Evolutionary conservation across 2,797 vertebrate genomes (phyloP).

Genomic region (Enteromius trimaculatus): DNA sequence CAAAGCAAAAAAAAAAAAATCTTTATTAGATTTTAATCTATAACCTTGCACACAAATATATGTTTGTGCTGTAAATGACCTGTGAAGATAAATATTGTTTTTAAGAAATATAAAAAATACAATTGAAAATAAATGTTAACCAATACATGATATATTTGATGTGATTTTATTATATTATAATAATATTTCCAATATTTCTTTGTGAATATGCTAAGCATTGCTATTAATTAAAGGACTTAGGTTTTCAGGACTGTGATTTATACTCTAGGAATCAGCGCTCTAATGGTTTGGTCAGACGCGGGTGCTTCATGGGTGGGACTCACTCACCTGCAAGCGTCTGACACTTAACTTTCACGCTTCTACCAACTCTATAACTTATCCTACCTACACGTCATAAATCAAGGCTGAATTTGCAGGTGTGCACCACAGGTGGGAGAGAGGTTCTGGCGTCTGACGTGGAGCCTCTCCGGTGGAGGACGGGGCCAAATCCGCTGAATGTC

Average conservation of each 20-base stretch:
- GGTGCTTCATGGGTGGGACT: neutral
- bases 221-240: neutral
- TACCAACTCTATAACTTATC: conserved; percentile 2
- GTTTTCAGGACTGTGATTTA: neutral
- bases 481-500: conserved; percentile 50
- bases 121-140: neutral
- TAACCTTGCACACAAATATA: neutral
- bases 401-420: conserved; percentile 43
- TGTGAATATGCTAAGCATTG: neutral
- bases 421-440: conserved; percentile 39
- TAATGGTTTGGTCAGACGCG: neutral
- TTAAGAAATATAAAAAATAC: too few species aligned
- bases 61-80: neutral
- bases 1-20: too few species aligned
- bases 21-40: too few species aligned
- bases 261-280: neutral
- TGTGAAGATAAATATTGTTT: neutral
- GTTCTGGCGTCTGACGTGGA: conserved; percentile 19
- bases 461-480: conserved; percentile 6
- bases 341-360: neutral
- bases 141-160: neutral
- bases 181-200: neutral
- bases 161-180: neutral
- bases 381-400: conserved; percentile 25
- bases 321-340: neutral